Conservation (phyloP, 1,140 invertebrate species). For the Leptinotarsa lineolata region DNA sequence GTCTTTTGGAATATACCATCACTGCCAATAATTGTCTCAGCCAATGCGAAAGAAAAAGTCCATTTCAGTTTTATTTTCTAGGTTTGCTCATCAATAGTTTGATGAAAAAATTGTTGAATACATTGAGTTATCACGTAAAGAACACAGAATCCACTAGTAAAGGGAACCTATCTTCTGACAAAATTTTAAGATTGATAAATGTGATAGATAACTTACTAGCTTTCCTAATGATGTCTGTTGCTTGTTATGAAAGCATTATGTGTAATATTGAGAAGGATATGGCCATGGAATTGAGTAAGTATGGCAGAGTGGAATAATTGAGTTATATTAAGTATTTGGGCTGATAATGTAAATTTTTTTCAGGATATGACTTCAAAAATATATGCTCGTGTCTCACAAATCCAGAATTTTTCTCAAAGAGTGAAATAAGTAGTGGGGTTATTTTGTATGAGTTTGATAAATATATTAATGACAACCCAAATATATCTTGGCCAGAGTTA, state of each 20-base stretch:
- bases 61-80: constrained; percentile 25
- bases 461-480: constrained; percentile 55
- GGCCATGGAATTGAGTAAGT: constrained; percentile 58
- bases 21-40: too few species aligned
- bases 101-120: constrained; percentile 47
- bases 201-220: constrained; percentile 60
- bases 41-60: too few species aligned
- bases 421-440: constrained; percentile 56
- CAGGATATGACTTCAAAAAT: constrained; percentile 58
- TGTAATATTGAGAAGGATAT: constrained; percentile 52
- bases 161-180: constrained; percentile 42
- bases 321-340: too few species aligned
- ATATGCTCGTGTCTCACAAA: constrained; percentile 59
- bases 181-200: constrained; percentile 48
- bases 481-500: constrained; percentile 59
- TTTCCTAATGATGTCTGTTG: constrained; percentile 59
- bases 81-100: constrained; percentile 41
- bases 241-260: constrained; percentile 56
- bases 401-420: constrained; percentile 60
- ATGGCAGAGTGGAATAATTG: not conserved
- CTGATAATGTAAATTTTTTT: constrained; percentile 29
- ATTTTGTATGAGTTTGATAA: constrained; percentile 62
- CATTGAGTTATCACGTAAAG: constrained; percentile 46
- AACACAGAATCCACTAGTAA: constrained; percentile 45
- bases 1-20: too few species aligned